Evolutionary conservation across 2,888 invertebrate species (phyloP), one percentile per base, ranked within the genome.

Genomic region (Mycogona germanica): DNA sequence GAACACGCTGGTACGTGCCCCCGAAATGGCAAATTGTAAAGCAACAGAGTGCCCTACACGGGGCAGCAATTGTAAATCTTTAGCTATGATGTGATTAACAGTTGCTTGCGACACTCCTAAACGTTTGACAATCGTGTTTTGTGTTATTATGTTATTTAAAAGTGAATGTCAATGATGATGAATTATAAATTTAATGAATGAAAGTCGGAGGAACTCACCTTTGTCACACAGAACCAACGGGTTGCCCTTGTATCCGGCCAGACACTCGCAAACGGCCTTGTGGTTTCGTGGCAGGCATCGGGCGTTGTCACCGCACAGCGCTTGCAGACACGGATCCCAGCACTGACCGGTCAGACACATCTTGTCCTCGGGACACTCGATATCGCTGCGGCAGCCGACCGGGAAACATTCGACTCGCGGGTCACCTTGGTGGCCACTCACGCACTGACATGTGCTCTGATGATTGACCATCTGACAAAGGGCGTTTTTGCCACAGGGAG

Each of bases 301-400:
- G 1, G 88, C 81, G 67, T 87, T 87, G 23, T 79, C 76, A 7
- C 91, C 91, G 64, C 91, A 91, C 0, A 88, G 86, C 68, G 85
- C 86, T 56, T 79, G 78, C 23, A 82, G 72, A 65, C 89, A 89
- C 62, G 81, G 59, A 58, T 61, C 61, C 23, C 57, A 47, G 50
- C 62, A 63, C 32, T 60, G 55, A 12, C 60, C 57, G 9, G 57
- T 53, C 38, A 56, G 42, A 51, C 62, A 62, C 4, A 55, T 57
- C 40, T 62, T 59, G 51, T 58, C 60, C 32, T 53, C 40, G 7
- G 61, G 58, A 48, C 61, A 61, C 17, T 60, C 60, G 14, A 50
- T 29, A 48, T 62, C 59, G 29, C 52, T 47, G 7, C 57, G 48
- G 47, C 62, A 58, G 32, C 58, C 57, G 19, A 59, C 57, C 4